phyloP scores from a whole-genome alignment of 2,797 vertebrate species.

The Neosalanx taihuensis region DNA sequence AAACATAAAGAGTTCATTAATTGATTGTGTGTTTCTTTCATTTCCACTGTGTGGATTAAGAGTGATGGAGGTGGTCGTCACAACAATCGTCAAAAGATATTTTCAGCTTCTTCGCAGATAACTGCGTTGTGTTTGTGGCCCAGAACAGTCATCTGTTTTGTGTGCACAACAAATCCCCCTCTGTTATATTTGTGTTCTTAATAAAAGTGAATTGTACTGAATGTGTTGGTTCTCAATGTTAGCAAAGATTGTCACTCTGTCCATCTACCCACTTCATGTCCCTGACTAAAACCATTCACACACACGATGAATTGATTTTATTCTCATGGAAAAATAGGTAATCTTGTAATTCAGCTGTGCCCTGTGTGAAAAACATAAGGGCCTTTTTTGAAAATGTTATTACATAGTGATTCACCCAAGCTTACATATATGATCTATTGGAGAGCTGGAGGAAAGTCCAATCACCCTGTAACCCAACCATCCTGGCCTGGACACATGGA shows the following conservation, averaged over 20 bases:
- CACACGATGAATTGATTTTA: constrained; percentile 2
- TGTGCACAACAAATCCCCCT: background rate
- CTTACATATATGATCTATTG: background rate
- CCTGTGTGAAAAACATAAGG: background rate
- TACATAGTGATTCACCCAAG: background rate
- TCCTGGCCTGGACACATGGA: background rate
- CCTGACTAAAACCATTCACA: constrained; percentile 1
- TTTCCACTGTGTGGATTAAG: constrained; percentile 47
- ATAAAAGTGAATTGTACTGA: background rate
- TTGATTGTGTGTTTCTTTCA: background rate
- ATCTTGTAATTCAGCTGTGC: background rate
- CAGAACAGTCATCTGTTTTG: background rate
- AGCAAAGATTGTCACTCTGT: background rate
- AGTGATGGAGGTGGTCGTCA: constrained; percentile 17
- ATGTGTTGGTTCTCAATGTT: background rate
- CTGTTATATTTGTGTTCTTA: background rate
- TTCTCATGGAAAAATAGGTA: background rate
- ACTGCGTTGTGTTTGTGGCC: background rate
- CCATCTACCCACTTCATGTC: background rate
- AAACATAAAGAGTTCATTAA: background rate
- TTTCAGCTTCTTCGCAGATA: background rate
- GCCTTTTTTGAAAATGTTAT: background rate
- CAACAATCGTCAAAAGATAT: constrained; percentile 9
- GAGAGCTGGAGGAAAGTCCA: background rate
- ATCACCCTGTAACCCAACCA: background rate